phyloP scores from a whole-genome alignment of 2,113 vertebrate genomes.

The Oreochromis tanganicae region DNA sequence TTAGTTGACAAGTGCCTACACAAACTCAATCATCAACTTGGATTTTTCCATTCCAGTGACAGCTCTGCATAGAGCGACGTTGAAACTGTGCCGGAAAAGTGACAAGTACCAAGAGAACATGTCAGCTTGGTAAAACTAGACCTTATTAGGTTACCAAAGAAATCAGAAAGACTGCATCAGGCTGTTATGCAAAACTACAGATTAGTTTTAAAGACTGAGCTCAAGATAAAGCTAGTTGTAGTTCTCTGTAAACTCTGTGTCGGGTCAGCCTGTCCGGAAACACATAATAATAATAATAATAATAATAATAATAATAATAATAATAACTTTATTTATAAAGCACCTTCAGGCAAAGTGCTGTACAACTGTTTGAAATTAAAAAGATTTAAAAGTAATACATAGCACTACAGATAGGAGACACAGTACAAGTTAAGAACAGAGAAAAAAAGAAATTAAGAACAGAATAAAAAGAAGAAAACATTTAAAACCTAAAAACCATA shows the following conservation, averaged over 20 bases:
- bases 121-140: background rate
- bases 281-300: too few species aligned
- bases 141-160: background rate
- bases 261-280: background rate
- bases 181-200: background rate
- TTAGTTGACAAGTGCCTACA: conserved; percentile 2
- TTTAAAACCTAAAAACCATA: too few species aligned
- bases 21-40: background rate
- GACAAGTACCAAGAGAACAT: background rate
- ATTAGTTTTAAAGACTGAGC: background rate
- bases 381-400: too few species aligned
- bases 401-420: too few species aligned
- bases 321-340: too few species aligned
- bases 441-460: too few species aligned
- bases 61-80: background rate
- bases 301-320: too few species aligned
- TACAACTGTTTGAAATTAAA: too few species aligned
- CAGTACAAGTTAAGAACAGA: too few species aligned
- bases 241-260: background rate
- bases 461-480: too few species aligned
- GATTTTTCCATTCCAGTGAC: background rate
- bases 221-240: background rate
- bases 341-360: too few species aligned
- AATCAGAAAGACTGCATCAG: background rate
- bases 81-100: background rate